Percentiles rank a stretch among this genome's conserved stretches.
These are phyloP conservation scores for Congeria kusceri DNA, from an alignment of 2,888 invertebrate genomes.

Conservation along the genomic window DNA sequence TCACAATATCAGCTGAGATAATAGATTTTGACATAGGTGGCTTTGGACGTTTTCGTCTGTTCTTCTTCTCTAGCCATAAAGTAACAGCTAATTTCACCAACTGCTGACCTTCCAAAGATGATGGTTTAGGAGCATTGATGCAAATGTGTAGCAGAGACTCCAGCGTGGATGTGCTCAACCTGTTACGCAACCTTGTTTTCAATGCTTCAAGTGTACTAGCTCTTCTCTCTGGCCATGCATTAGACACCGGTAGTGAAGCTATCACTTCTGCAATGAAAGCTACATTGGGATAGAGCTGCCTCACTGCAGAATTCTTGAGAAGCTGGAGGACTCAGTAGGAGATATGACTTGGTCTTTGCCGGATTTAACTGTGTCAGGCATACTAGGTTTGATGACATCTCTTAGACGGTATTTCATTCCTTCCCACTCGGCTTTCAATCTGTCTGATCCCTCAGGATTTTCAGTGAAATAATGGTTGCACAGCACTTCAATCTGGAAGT, in stretches of 20 bases:
- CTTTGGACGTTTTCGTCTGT: too few species aligned
- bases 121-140: too few species aligned
- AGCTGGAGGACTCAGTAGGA: slow-evolving; percentile 29
- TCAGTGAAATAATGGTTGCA: slow-evolving; percentile 37
- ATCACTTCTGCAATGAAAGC: slow-evolving; percentile 38
- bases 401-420: slow-evolving; percentile 43
- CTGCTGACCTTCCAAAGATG: too few species aligned
- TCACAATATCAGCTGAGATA: too few species aligned
- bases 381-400: slow-evolving; percentile 24
- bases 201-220: slow-evolving; percentile 61
- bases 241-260: slow-evolving; percentile 49
- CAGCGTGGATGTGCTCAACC: too few species aligned
- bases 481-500: slow-evolving; percentile 14
- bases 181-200: too few species aligned
- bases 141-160: too few species aligned
- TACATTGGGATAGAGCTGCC: slow-evolving; percentile 27
- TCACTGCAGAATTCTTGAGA: background rate
- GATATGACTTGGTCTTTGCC: background rate
- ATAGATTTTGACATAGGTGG: too few species aligned
- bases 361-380: slow-evolving; percentile 13
- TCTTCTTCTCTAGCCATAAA: too few species aligned
- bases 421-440: slow-evolving; percentile 37
- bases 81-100: too few species aligned
- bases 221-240: slow-evolving; percentile 65
- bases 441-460: slow-evolving; percentile 5